Evolutionary conservation across 30 jellyfish, hydroid and myxozoan species (phyloP).

Genomic region (Nemopilema nomurai): DNA sequence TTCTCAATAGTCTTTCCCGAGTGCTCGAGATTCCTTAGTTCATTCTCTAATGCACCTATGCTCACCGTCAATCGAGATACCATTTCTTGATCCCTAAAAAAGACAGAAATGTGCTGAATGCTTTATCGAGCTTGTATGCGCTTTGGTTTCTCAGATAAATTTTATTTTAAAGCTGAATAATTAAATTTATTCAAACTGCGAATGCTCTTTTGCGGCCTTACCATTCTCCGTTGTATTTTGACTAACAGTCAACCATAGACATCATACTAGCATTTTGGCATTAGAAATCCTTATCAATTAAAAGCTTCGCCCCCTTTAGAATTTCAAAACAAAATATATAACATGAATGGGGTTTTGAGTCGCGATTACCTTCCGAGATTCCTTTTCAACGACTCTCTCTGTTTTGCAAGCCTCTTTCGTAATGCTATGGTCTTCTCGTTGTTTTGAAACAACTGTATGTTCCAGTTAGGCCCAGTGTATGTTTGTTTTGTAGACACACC

Average conservation of each 20-base stretch:
- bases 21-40: conserved; percentile 27
- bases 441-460: conserved; percentile 67
- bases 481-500: conserved; percentile 31
- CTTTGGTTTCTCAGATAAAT: no score
- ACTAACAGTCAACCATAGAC: no score
- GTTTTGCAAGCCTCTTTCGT: conserved; percentile 54
- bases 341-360: not conserved
- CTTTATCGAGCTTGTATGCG: not conserved
- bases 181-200: no score
- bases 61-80: conserved; percentile 16
- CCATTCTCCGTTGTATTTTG: no score
- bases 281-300: no score
- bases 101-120: not conserved
- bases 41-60: conserved; percentile 27
- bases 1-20: conserved; percentile 35
- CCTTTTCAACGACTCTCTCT: conserved; percentile 66
- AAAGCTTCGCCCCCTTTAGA: not conserved
- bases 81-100: conserved; percentile 41
- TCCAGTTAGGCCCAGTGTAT: conserved; percentile 32
- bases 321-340: not conserved
- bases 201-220: no score
- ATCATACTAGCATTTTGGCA: no score
- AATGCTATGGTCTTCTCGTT: conserved; percentile 59
- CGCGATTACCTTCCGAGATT: conserved; percentile 66
- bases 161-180: no score